Evolutionary conservation across 2,888 invertebrate species (phyloP).

Genomic region (Agrotis exclamationis): DNA sequence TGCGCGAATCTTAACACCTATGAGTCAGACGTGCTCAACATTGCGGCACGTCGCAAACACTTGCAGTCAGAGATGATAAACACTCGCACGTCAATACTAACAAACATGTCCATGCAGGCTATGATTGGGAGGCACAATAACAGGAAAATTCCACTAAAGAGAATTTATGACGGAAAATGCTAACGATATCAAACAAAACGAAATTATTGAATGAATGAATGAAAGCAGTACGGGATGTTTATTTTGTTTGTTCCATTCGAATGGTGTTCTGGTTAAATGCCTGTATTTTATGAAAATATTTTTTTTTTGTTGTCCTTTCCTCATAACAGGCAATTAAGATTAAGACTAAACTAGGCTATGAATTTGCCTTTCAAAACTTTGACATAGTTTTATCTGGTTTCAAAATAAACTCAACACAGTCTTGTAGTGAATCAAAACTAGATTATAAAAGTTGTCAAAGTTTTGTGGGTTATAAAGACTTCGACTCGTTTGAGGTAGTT

Average conservation of each 20-base stretch:
- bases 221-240: neutral
- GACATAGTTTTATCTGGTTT: no score
- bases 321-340: no score
- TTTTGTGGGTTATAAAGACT: no score
- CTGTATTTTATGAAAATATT: neutral
- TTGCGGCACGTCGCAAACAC: constrained; percentile 33
- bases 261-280: no score
- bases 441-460: no score
- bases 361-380: no score
- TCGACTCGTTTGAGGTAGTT: neutral
- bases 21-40: constrained; percentile 41
- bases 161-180: constrained; percentile 13
- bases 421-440: neutral
- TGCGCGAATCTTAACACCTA: neutral
- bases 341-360: no score
- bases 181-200: constrained; percentile 11
- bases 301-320: no score
- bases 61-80: constrained; percentile 30
- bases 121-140: constrained; percentile 35
- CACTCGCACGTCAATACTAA: constrained; percentile 27
- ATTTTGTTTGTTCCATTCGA: neutral
- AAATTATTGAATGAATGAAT: constrained; percentile 1
- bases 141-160: constrained; percentile 42
- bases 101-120: constrained; percentile 24
- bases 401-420: no score